These are phyloP conservation scores for Avahi laniger DNA, from an alignment of 2,797 vertebrate genomes.

Conservation along the genomic window DNA sequence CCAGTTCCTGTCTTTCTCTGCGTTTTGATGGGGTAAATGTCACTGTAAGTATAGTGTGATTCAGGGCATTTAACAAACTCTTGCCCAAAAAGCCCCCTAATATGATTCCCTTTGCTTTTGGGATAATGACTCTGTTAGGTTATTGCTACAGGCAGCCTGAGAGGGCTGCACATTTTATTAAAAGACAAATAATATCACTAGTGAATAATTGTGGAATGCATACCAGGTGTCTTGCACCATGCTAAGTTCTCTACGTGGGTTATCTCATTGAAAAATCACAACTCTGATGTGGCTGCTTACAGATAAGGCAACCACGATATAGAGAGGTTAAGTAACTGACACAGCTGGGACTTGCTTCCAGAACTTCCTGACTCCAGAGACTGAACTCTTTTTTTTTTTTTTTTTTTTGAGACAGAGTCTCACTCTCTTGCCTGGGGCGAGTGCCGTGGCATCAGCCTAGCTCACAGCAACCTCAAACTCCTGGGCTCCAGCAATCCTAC, in stretches of 20 bases:
- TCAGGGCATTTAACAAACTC: conserved; percentile 69
- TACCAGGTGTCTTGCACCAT: not conserved
- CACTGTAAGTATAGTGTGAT: conserved; percentile 70
- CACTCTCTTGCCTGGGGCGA: too few relatives aligned
- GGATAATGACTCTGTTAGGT: conserved; percentile 42
- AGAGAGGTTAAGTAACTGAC: not conserved
- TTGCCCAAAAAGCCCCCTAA: conserved; percentile 40
- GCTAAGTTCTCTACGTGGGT: not conserved
- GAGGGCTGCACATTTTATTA: conserved; percentile 44
- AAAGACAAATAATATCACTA: not conserved
- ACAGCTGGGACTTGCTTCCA: conserved; percentile 28
- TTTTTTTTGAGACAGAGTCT: too few relatives aligned
- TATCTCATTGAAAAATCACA: not conserved
- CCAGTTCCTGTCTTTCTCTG: conserved; percentile 70
- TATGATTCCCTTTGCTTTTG: conserved; percentile 35
- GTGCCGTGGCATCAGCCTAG: too few relatives aligned
- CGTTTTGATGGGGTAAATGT: conserved; percentile 74
- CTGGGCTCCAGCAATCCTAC: too few relatives aligned
- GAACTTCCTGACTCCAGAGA: conserved; percentile 29
- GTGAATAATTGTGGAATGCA: not conserved
- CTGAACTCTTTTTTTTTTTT: too few relatives aligned
- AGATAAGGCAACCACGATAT: conserved; percentile 17
- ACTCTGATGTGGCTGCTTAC: not conserved
- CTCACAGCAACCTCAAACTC: too few relatives aligned
- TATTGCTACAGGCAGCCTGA: conserved; percentile 29